phyloP scores from a whole-genome alignment of 2,888 invertebrate species.

The Apamea crenata region DNA sequence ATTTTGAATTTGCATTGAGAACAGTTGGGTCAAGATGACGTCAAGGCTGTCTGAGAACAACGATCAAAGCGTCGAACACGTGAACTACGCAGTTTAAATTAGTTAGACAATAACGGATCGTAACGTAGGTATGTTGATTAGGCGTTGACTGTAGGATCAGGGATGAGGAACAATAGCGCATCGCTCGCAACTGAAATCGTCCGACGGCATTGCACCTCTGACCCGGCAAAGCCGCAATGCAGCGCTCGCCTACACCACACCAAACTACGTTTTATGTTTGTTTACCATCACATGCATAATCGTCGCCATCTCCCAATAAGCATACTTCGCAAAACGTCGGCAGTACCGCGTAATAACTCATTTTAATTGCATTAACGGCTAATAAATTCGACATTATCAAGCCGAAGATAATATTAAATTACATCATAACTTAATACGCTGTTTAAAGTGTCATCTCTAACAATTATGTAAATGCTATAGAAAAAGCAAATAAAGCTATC shows the following conservation, averaged over 20 bases:
- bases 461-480: slow-evolving; percentile 40
- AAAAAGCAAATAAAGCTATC: slow-evolving; percentile 59
- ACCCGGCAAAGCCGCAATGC: slow-evolving; percentile 84
- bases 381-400: slow-evolving; percentile 48
- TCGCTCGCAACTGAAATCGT: slow-evolving; percentile 74
- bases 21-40: slow-evolving; percentile 73
- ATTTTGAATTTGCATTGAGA: slow-evolving; percentile 73
- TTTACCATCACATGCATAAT: slow-evolving; percentile 80
- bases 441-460: slow-evolving; percentile 43
- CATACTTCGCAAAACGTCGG: slow-evolving; percentile 64
- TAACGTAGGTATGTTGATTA: slow-evolving; percentile 46
- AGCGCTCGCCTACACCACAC: slow-evolving; percentile 82
- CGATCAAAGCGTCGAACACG: slow-evolving; percentile 64
- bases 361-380: slow-evolving; percentile 42
- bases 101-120: slow-evolving; percentile 56
- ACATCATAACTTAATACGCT: slow-evolving; percentile 35
- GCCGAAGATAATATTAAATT: slow-evolving; percentile 42
- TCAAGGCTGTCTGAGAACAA: slow-evolving; percentile 72
- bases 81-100: slow-evolving; percentile 66
- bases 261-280: slow-evolving; percentile 74
- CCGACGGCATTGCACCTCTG: slow-evolving; percentile 83
- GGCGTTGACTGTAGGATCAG: slow-evolving; percentile 35
- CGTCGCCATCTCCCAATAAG: slow-evolving; percentile 71
- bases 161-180: slow-evolving; percentile 68
- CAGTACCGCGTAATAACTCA: slow-evolving; percentile 61